phyloP scores from a whole-genome alignment of 2,797 vertebrate species.

The Lepus townsendii region DNA sequence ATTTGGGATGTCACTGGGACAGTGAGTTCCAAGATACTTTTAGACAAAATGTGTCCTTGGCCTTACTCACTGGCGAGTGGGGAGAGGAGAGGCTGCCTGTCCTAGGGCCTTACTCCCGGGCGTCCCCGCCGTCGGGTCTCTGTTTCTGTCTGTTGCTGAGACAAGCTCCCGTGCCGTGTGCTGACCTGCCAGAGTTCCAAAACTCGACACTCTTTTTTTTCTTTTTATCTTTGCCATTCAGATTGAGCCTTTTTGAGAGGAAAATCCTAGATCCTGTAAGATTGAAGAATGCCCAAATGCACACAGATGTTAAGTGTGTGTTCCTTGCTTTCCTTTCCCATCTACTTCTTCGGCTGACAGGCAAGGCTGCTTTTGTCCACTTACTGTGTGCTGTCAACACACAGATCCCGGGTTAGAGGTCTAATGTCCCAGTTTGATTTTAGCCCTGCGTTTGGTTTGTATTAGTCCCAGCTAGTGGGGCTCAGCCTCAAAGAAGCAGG shows the following conservation, averaged over 20 bases:
- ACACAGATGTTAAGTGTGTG: background rate
- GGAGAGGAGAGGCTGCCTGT: too few species aligned
- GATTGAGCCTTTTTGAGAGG: background rate
- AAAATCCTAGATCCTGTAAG: background rate
- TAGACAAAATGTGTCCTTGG: rapidly evolving
- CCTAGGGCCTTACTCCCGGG: too few species aligned
- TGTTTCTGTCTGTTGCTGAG: background rate
- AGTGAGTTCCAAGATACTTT: background rate
- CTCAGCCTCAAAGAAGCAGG: background rate
- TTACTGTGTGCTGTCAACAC: background rate
- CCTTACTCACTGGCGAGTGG: background rate
- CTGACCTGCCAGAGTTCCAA: too few species aligned
- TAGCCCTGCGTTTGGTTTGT: background rate
- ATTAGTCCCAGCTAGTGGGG: background rate
- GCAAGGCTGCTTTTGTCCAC: background rate
- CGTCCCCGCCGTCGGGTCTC: background rate
- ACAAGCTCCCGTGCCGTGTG: too few species aligned
- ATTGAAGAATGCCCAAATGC: background rate
- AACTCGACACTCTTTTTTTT: too few species aligned
- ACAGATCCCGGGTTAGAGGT: background rate
- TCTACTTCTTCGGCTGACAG: background rate
- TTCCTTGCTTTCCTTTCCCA: background rate
- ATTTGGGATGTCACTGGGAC: background rate
- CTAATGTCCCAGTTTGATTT: rapidly evolving
- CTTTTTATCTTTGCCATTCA: background rate